Evolutionary conservation across 2,888 invertebrate species (phyloP).

Genomic region (Leptinotarsa juncta): DNA sequence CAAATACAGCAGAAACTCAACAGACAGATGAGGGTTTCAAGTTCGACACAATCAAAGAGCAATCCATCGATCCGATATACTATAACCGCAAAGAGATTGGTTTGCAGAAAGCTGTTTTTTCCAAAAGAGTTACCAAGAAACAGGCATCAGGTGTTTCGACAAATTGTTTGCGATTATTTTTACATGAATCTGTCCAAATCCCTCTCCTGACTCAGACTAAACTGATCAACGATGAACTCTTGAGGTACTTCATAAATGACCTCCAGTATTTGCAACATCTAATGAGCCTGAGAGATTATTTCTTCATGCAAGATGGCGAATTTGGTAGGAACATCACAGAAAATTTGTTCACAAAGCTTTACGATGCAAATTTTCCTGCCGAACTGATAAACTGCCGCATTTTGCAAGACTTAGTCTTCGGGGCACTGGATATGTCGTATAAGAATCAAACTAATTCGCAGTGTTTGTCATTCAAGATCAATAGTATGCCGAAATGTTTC

Average conservation of each 20-base stretch:
- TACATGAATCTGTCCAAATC: constrained; percentile 69
- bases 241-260: constrained; percentile 75
- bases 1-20: constrained; percentile 65
- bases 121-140: constrained; percentile 59
- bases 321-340: constrained; percentile 80
- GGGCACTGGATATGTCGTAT: constrained; percentile 76
- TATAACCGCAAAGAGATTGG: constrained; percentile 23
- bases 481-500: constrained; percentile 72
- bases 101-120: constrained; percentile 45
- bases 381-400: constrained; percentile 78
- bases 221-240: constrained; percentile 78
- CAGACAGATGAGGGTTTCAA: constrained; percentile 66
- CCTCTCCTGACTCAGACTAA: constrained; percentile 77
- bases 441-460: constrained; percentile 73
- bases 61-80: constrained; percentile 32
- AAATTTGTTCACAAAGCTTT: constrained; percentile 76
- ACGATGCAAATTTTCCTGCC: constrained; percentile 73
- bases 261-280: constrained; percentile 78
- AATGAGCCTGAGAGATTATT: constrained; percentile 80
- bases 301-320: constrained; percentile 84
- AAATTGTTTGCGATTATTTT: constrained; percentile 57
- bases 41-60: constrained; percentile 31
- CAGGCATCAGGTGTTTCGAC: constrained; percentile 62
- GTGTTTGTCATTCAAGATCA: constrained; percentile 74
- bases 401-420: constrained; percentile 74